Conservation (phyloP, 2,888 invertebrate genomes). For the Leptopilina syphax region DNA sequence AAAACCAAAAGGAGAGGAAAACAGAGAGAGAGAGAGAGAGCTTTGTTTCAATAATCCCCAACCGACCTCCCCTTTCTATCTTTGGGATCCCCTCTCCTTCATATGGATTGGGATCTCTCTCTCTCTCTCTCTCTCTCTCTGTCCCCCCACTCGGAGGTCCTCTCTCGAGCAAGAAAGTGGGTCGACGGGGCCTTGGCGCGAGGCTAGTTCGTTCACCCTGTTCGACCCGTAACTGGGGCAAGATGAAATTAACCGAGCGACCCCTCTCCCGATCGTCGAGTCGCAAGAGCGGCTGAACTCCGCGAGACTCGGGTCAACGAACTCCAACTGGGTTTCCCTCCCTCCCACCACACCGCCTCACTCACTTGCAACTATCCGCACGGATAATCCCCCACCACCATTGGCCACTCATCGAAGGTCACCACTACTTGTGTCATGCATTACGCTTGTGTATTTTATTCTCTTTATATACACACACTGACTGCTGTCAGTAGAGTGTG, state of each 20-base stretch:
- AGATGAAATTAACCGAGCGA: constrained; percentile 81
- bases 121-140: too few species aligned
- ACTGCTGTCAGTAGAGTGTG: constrained; percentile 21
- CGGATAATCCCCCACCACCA: constrained; percentile 50
- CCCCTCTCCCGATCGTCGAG: constrained; percentile 50
- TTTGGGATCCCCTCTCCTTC: constrained; percentile 6
- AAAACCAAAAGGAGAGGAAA: too few species aligned
- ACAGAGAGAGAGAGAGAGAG: too few species aligned
- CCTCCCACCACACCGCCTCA: background rate
- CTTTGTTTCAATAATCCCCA: constrained; percentile 13
- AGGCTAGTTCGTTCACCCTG: constrained; percentile 82
- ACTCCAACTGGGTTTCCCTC: constrained; percentile 73
- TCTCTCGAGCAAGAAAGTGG: constrained; percentile 71
- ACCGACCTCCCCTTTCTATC: background rate
- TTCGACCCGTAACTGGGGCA: constrained; percentile 81
- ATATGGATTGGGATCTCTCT: background rate
- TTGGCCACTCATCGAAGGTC: constrained; percentile 70
- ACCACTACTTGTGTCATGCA: constrained; percentile 65
- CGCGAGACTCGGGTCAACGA: constrained; percentile 73
- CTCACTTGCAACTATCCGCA: constrained; percentile 53
- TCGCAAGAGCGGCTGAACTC: constrained; percentile 47
- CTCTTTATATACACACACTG: too few species aligned
- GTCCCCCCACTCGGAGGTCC: constrained; percentile 46
- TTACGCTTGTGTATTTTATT: constrained; percentile 31
- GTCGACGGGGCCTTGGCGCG: constrained; percentile 76